Base-by-base conservation (phyloP, 2,888 invertebrate species). In the Carcina quercana region DNA sequence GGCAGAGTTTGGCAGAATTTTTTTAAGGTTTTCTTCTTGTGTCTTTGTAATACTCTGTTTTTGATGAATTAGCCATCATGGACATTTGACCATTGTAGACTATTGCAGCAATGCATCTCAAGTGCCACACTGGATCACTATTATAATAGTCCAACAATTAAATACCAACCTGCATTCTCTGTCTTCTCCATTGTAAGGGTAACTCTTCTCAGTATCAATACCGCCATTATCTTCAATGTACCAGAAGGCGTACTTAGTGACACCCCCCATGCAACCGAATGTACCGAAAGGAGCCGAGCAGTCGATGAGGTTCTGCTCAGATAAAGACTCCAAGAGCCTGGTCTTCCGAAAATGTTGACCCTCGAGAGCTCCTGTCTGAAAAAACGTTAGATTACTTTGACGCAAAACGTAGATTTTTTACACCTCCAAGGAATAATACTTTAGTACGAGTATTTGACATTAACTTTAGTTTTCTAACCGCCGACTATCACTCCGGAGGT, bases 361-460 rank as follows among this genome's bases (percentile, higher is more conserved):
- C 35, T 32, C 33, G 25, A 34, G 29, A 32, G 24, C 41, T 29
- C 30, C 36, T 25, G 34, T 30, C 30, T 35, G 32, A 19, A 38
- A 40, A 25, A 28, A 21, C 35, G 19, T 32, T 33, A 33, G 32
- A 25, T n/a, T n/a, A n/a, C n/a, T n/a, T n/a, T n/a, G n/a, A n/a
- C n/a, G n/a, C n/a, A n/a, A n/a, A n/a, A n/a, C n/a, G n/a, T n/a
- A n/a, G n/a, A n/a, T n/a, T n/a, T n/a, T n/a, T n/a, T n/a, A n/a
- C n/a, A n/a, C n/a, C n/a, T n/a, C n/a, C n/a, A n/a, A n/a, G n/a
- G n/a, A n/a, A n/a, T n/a, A n/a, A n/a, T n/a, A n/a, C n/a, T n/a
- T n/a, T n/a, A n/a, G n/a, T n/a, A n/a, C n/a, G n/a, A n/a, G n/a
- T n/a, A n/a, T n/a, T n/a, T n/a, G n/a, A n/a, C n/a, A n/a, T n/a